Conservation (phyloP, 2,888 invertebrate species). For the Pristionchus mayeri region DNA sequence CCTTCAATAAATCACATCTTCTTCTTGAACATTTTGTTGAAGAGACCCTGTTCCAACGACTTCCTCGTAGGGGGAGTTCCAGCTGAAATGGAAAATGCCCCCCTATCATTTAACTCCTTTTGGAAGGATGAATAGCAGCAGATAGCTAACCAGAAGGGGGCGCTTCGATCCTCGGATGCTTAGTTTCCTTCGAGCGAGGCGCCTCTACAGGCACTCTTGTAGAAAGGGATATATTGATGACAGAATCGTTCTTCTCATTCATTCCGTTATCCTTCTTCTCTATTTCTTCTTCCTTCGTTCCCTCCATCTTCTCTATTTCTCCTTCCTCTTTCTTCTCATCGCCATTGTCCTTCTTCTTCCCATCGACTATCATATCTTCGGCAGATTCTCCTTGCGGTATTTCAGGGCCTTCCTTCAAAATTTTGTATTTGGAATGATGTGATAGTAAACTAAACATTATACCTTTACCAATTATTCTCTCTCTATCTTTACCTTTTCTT, state of each 20-base stretch:
- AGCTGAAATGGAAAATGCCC: not conserved
- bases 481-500: not conserved
- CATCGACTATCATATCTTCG: not conserved
- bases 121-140: not conserved
- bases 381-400: not conserved
- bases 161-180: not conserved
- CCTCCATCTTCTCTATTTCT: not conserved
- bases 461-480: not conserved
- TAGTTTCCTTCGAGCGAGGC: not conserved
- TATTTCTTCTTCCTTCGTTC: not conserved
- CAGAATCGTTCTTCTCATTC: not conserved
- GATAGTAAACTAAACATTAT: not conserved
- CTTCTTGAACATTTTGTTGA: constrained; percentile 4
- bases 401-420: not conserved
- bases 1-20: not conserved
- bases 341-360: not conserved
- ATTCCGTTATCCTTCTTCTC: not conserved
- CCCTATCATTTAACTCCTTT: not conserved
- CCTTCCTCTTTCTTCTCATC: not conserved
- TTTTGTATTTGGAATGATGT: not conserved
- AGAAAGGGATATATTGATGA: no score
- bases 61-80: not conserved
- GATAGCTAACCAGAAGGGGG: not conserved
- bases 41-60: not conserved
- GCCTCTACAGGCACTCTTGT: not conserved